Base-by-base conservation (phyloP, 2,888 invertebrate species). In the Linyphia triangularis region DNA sequence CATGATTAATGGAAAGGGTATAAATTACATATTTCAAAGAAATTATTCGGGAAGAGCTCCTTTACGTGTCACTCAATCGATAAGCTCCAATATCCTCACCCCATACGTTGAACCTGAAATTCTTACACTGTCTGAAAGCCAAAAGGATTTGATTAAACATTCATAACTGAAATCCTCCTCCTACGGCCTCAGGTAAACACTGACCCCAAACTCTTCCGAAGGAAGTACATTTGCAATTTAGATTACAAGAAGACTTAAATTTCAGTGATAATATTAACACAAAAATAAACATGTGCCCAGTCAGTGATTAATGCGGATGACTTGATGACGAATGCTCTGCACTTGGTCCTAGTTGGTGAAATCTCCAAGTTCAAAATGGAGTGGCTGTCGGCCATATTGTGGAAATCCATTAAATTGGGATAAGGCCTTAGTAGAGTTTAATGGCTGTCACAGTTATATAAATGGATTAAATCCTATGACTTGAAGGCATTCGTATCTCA, bases 221-320 rank as follows among this genome's bases (percentile, higher is more conserved):
- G 7, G n/a, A 33, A 37, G 7, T n/a, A 7, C 9, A 37, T 69
- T 10, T n/a, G 10, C 22, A 37, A 37, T 69, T 37, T n/a, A 19
- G 19, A 7, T n/a, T 26, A 1, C 10, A n/a, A 22, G 59, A 9
- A 26, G 26, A 26, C 63, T 5, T 22, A 19, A 19, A 19, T 33
- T 33, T 69, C n/a, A 33, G n/a, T n/a, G 69, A 69, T n/a, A 33
- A 33, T 69, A 69, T 69, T 69, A 33, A 22, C 69, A 37, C 37
- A 69, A 69, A 69, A 69, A 69, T 69, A 33, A 33, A 33, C 33
- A 10, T 4, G 6, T 16, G 4, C 16, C 26, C 63, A 9, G 22
- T 26, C 26, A 24, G 7, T 37, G 33, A n/a, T 67, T 67, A n/a
- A 33, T 69, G 19, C 59, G n/a, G 9, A 37, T 24, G 22, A 24